A percentile compares a stretch with the other conserved stretches of the same genome.
Evolutionary conservation across 2,113 vertebrate genomes (phyloP).

Genomic region (Pseudorectes ferrugineus): DNA sequence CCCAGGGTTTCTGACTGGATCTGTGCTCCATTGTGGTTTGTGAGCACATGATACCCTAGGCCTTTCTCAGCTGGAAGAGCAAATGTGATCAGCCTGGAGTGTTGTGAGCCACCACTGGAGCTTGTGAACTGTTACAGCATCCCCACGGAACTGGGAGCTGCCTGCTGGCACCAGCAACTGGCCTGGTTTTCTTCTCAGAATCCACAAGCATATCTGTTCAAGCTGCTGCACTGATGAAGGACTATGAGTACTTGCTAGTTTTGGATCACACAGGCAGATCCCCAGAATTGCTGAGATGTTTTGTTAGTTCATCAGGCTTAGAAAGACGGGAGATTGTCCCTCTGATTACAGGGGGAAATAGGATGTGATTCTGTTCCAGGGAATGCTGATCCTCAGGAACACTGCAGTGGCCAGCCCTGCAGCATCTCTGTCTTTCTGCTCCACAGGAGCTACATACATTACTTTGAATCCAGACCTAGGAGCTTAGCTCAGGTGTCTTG

Average conservation of each 20-base stretch:
- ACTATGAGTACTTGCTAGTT: background rate
- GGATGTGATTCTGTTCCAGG: background rate
- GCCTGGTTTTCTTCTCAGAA: background rate
- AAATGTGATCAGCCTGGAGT: background rate
- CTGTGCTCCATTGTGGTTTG: background rate
- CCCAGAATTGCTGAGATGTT: background rate
- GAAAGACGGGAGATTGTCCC: background rate
- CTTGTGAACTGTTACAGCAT: background rate
- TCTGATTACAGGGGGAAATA: background rate
- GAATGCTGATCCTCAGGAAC: background rate
- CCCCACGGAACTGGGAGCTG: background rate
- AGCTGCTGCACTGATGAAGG: background rate
- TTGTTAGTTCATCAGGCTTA: background rate
- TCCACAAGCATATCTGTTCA: background rate
- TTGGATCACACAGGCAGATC: background rate
- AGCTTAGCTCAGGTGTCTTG: background rate
- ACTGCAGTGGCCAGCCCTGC: background rate
- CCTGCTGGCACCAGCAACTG: background rate
- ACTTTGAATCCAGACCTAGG: background rate
- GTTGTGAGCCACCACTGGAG: background rate
- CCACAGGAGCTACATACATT: background rate
- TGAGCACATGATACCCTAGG: background rate
- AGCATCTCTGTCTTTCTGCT: background rate
- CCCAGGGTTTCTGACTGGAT: background rate
- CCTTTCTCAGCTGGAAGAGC: background rate